phyloP scores from a whole-genome alignment of 2,113 vertebrate genomes.

The Myiozetetes cayanensis region DNA sequence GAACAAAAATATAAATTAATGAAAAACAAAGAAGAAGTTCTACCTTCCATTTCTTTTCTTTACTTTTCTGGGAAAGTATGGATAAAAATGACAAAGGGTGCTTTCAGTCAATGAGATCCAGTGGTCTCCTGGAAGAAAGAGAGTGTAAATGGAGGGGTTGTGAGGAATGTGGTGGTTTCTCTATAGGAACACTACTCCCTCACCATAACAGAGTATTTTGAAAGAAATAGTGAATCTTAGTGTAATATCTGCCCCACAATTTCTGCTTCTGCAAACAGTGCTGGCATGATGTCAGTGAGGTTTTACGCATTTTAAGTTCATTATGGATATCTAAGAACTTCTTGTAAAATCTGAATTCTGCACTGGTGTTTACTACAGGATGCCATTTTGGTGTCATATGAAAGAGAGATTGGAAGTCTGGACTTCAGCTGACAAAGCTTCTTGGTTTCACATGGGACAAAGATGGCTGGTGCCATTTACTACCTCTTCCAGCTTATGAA shows the following conservation, averaged over 20 bases:
- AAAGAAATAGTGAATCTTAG: background rate
- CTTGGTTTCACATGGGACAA: background rate
- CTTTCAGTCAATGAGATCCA: background rate
- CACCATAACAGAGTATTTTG: background rate
- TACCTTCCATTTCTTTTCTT: background rate
- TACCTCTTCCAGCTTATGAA: background rate
- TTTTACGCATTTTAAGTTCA: background rate
- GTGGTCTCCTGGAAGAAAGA: background rate
- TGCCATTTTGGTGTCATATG: background rate
- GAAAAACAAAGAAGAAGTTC: background rate
- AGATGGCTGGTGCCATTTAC: background rate
- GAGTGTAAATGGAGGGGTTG: background rate
- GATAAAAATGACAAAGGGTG: background rate
- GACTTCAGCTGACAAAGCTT: background rate
- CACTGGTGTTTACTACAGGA: background rate
- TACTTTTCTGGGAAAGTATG: background rate
- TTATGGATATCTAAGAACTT: background rate
- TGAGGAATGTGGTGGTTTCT: background rate
- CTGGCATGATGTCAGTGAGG: background rate
- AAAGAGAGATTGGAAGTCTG: background rate
- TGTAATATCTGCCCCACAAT: background rate
- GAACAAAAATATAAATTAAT: background rate
- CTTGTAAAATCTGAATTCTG: background rate
- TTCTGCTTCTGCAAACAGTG: background rate
- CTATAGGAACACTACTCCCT: background rate